Base-by-base conservation (phyloP, 1,140 invertebrate genomes). In the Caenorhabditis remanei region DNA sequence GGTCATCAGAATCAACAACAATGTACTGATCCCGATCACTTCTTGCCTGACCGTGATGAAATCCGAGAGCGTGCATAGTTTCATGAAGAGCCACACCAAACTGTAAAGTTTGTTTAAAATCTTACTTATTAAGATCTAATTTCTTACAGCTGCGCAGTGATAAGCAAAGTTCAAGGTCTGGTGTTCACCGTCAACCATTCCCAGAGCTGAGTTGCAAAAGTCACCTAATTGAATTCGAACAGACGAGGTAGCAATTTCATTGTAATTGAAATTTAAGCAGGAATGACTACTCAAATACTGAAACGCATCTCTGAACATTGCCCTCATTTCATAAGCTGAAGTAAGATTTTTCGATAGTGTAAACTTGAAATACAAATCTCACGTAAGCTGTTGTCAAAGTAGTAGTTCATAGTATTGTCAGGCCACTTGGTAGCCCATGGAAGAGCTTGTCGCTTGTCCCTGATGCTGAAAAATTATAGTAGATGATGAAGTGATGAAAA, bases 251-350 rank as follows among this genome's bases (percentile, higher is more conserved):
- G 71, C 46, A 24, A 8, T 21, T 19, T 79, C 46, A 24, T 79
- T 50, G 11, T 53, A 24, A 1, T 21, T 32, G 19, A 79, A 79
- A 1, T 79, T 79, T 8, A 79, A 43, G n/a, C 71, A 79, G 0
- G 71, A 50, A 24, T 79, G 71, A 79, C 46, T 79, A 6, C 9
- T 19, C 4, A 79, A 14, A 14, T 79, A 79, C 21, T 79, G 11
- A 11, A 79, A 50, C 5, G 71, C 71, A 79, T 79, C 71, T 79
- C 71, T 11, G 46, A 79, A 79, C 71, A 79, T 50, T 4, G 71
- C 46, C 24, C 24, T 16, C 43, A 79, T 50, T 79, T 79, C 71
- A 14, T 21, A 14, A 4, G 71, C 71, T 79, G n/a, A 21, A 79
- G 5, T 2, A 3, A 53, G 16, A 40, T n/a, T 21, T 63, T 63